Evolutionary conservation across 2,888 invertebrate species (phyloP), one percentile per base, ranked within the genome.

Genomic region (Acanthopleura granulata): DNA sequence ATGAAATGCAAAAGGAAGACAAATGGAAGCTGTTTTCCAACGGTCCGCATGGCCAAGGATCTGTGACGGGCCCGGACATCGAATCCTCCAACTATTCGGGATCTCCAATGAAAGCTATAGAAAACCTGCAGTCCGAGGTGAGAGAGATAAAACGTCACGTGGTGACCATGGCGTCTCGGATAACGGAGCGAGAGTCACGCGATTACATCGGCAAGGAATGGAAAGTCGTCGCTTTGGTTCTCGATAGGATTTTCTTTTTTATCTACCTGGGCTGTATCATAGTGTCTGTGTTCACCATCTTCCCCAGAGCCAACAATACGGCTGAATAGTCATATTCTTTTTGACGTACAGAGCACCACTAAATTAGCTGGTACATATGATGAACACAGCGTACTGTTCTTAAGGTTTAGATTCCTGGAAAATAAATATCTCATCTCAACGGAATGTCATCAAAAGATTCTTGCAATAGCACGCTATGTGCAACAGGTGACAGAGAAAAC

Each of bases 161-260:
- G 72, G 80, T 81, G 57, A 74, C 75, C 16, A 84, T 89, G 80
- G 80, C 83, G 73, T 83, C 83, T 30, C 86, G 84, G 72, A 77
- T 83, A n/a, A 78, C 78, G 3, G 84, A 86, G 22, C 84, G 83
- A 51, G 89, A 89, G 50, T 80, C 80, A 30, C 81, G 81, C 61
- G 87, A 88, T 72, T 84, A 84, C 66, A 82, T 87, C 29, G 83
- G 84, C 11, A 78, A 84, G 74, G 89, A 90, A 76, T 90, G 90
- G 90, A 83, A 88, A 74, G 80, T 88, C 14, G 87, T 90, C 62
- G 89, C 90, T 1, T 82, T 89, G n/a, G 88, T 89, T n/a, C 74
- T 90, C 9, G 90, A 90, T 78, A 78, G 90, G 74, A 78, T 89
- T 16, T 89, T 90, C 77, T 90, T 90, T 83, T 88, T 86, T 76